Evolutionary conservation across 2,797 vertebrate species (phyloP).

Genomic region (Syngnathus acus): DNA sequence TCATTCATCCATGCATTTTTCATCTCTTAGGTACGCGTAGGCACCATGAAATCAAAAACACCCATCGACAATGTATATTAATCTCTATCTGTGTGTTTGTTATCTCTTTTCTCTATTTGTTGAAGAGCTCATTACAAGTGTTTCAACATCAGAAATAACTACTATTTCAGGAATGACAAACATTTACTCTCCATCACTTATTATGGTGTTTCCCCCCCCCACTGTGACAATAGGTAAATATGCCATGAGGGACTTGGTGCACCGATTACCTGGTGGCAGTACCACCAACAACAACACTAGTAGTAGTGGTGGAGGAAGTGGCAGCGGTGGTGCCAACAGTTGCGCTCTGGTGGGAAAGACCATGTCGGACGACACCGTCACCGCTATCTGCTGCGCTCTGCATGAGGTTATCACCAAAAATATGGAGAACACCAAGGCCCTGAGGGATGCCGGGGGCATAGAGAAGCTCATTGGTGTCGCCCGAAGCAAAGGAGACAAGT

Average conservation of each 20-base stretch:
- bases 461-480: constrained; percentile 96
- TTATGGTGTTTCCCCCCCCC: background rate
- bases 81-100: too few relatives aligned
- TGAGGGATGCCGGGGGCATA: constrained; percentile 95
- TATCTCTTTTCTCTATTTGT: too few relatives aligned
- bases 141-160: too few relatives aligned
- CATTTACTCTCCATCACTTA: background rate
- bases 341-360: constrained; percentile 76
- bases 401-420: constrained; percentile 99
- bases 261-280: constrained; percentile 89
- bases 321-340: constrained; percentile 36
- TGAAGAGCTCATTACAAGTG: background rate
- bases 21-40: too few relatives aligned
- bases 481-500: constrained; percentile 99
- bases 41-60: too few relatives aligned
- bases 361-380: constrained; percentile 98
- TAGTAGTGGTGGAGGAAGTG: constrained; percentile 27
- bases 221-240: constrained; percentile 81
- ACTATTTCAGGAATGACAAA: too few relatives aligned
- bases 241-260: constrained; percentile 96
- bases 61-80: too few relatives aligned
- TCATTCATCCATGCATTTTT: too few relatives aligned
- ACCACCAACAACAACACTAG: constrained; percentile 78
- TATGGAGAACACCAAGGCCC: constrained; percentile 99
- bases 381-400: constrained; percentile 95